A percentile compares a stretch with the other conserved stretches of the same genome.
These are phyloP conservation scores for Arnoldichthys spilopterus DNA, from an alignment of 2,797 vertebrate species.

Conservation along the genomic window DNA sequence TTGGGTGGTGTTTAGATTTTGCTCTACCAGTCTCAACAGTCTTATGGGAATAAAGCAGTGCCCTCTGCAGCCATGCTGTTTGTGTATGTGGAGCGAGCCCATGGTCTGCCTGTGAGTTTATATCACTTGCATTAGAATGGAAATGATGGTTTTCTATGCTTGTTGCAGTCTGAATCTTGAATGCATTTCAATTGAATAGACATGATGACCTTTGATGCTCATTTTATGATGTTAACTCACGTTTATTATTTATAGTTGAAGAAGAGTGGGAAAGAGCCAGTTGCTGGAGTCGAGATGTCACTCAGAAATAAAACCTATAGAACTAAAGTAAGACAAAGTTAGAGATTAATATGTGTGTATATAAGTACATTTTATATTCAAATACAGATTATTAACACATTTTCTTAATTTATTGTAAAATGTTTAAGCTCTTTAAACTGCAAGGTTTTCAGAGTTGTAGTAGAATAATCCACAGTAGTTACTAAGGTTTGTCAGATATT, in stretches of 20 bases:
- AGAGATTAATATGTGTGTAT: background rate
- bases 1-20: slow-evolving; percentile 76
- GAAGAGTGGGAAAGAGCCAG: slow-evolving; percentile 87
- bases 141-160: background rate
- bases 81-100: slow-evolving; percentile 87
- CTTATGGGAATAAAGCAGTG: slow-evolving; percentile 83
- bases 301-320: slow-evolving; percentile 77
- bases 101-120: slow-evolving; percentile 84
- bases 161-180: background rate
- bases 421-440: background rate
- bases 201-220: background rate
- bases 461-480: background rate
- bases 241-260: slow-evolving; percentile 76
- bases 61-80: slow-evolving; percentile 85
- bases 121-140: background rate
- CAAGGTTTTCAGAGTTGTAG: background rate
- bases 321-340: slow-evolving; percentile 82
- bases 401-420: background rate
- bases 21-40: slow-evolving; percentile 82
- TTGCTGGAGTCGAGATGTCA: slow-evolving; percentile 76
- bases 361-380: background rate
- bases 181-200: background rate
- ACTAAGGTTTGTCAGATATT: too few relatives aligned
- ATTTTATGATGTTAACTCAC: slow-evolving; percentile 6
- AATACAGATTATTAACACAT: background rate